Evolutionary conservation across 2,113 vertebrate genomes (phyloP).

Genomic region (Gracilinanus agilis): DNA sequence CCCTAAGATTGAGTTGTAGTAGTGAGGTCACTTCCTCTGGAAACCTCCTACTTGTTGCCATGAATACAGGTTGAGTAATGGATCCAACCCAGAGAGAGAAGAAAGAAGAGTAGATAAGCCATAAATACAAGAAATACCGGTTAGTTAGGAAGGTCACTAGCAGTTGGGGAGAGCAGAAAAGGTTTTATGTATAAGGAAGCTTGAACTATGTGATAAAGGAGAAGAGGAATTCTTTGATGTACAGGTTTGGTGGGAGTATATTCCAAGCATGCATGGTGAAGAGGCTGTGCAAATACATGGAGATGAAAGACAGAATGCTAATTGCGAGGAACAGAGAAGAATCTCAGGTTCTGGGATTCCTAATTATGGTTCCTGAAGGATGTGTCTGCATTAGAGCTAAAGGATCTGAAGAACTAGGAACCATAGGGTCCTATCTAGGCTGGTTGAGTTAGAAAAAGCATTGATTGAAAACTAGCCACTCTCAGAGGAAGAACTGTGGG

Average conservation of each 20-base stretch:
- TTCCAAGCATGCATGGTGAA: background rate
- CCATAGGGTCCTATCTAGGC: background rate
- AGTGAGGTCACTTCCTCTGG: background rate
- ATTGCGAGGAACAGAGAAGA: too few species aligned
- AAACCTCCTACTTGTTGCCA: background rate
- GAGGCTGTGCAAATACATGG: background rate
- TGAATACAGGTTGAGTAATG: background rate
- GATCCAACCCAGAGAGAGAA: background rate
- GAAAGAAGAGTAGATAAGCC: background rate
- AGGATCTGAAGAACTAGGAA: background rate
- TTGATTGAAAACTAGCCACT: too few species aligned
- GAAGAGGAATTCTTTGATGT: background rate
- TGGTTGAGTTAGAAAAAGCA: too few species aligned
- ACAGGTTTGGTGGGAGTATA: background rate
- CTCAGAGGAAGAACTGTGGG: too few species aligned
- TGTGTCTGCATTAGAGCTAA: background rate
- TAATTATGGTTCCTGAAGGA: background rate
- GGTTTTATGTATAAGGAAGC: background rate
- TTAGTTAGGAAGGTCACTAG: background rate
- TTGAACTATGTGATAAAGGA: background rate
- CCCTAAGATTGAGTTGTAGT: background rate
- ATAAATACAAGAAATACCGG: background rate
- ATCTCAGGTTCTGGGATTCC: background rate
- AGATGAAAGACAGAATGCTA: too few species aligned
- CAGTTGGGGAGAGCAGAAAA: background rate